Percentiles rank a stretch among this genome's conserved stretches.
phyloP scores from a whole-genome alignment of 2,113 vertebrate genomes.

The Phaethornis superciliosus region DNA sequence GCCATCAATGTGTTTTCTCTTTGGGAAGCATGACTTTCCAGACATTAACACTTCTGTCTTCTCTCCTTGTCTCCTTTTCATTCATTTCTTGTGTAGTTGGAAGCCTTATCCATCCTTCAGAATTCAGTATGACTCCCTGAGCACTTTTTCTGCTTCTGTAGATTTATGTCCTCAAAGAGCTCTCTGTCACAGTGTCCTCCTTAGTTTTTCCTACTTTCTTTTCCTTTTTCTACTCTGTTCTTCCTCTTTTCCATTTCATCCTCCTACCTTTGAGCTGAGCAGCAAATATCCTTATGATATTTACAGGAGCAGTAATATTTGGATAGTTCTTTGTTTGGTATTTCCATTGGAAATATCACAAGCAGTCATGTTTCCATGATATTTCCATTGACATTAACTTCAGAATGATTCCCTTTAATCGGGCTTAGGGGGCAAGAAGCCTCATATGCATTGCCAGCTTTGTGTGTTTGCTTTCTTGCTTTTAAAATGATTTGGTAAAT shows the following conservation, averaged over 20 bases:
- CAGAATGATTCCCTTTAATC: conserved; percentile 45
- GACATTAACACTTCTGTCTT: background rate
- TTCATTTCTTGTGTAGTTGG: background rate
- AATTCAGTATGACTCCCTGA: background rate
- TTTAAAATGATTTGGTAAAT: background rate
- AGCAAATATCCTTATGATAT: conserved; percentile 63
- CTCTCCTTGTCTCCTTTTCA: background rate
- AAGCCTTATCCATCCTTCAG: background rate
- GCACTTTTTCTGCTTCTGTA: background rate
- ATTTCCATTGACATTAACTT: conserved; percentile 68
- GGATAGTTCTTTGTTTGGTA: conserved; percentile 49
- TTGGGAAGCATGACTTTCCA: background rate
- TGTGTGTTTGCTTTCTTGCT: conserved; percentile 26
- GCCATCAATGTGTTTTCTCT: background rate
- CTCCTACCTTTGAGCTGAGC: conserved; percentile 22
- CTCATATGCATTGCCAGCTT: conserved; percentile 21
- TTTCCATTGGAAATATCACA: conserved; percentile 71
- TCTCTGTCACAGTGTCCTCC: background rate
- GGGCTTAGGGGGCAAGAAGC: background rate
- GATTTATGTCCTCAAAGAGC: background rate
- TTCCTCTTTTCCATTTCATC: conserved; percentile 22
- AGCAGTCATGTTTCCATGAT: conserved; percentile 55
- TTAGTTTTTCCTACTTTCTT: background rate
- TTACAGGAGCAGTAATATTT: conserved; percentile 63
- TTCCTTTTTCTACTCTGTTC: background rate